phyloP scores from a whole-genome alignment of 1,140 invertebrate species.

The Magallana angulata region DNA sequence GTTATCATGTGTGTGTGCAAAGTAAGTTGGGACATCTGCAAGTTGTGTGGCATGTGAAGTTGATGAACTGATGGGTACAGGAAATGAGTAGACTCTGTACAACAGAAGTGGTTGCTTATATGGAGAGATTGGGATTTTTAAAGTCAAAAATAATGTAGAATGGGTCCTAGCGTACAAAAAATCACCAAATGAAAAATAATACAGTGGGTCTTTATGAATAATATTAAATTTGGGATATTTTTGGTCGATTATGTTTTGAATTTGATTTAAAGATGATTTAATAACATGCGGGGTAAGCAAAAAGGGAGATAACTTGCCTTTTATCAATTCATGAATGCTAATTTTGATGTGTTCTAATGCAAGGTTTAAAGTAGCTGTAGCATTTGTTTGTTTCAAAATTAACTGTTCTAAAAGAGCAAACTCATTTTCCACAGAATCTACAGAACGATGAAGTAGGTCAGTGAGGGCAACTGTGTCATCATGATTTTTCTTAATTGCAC shows the following conservation, averaged over 20 bases:
- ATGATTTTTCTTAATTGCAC: conserved; percentile 35
- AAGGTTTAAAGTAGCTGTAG: background rate
- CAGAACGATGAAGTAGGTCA: background rate
- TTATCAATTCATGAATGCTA: conserved; percentile 36
- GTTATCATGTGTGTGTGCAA: background rate
- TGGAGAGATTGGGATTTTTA: no score
- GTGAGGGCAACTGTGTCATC: background rate
- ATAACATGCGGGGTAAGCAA: conserved; percentile 30
- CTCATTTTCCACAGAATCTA: no score
- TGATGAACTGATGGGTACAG: conserved; percentile 27
- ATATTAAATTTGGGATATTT: background rate
- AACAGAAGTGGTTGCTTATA: background rate
- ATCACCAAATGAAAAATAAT: no score
- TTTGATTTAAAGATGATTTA: conserved; percentile 13
- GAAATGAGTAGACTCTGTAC: conserved; percentile 46
- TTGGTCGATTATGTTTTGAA: conserved; percentile 6
- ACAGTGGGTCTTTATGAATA: no score
- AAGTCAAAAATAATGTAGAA: conserved; percentile 7
- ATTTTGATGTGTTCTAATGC: conserved; percentile 39
- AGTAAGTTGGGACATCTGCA: conserved; percentile 26
- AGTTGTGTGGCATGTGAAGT: conserved; percentile 47
- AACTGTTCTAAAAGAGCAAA: no score
- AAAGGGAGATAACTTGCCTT: conserved; percentile 40
- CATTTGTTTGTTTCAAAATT: conserved; percentile 25
- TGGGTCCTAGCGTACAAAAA: no score